Percentiles rank a stretch among this genome's conserved stretches.
These are phyloP conservation scores for Prietella phreatophila DNA, from an alignment of 2,113 vertebrate genomes.

Conservation along the genomic window DNA sequence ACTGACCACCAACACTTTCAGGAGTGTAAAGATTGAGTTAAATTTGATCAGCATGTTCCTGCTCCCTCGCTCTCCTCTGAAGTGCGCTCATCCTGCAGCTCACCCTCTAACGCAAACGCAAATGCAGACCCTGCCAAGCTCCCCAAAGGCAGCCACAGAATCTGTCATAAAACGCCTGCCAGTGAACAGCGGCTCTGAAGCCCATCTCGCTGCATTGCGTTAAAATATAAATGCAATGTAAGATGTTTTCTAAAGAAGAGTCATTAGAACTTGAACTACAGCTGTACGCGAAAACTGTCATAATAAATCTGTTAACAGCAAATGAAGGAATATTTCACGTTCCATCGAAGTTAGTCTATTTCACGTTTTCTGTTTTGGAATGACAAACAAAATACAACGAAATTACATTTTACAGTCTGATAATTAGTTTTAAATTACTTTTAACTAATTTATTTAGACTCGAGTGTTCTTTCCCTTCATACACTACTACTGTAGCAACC, in stretches of 20 bases:
- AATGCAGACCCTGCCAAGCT: conserved; percentile 8
- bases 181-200: background rate
- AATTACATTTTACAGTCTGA: background rate
- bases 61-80: background rate
- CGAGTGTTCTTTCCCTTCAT: background rate
- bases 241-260: background rate
- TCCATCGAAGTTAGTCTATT: background rate
- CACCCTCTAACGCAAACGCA: background rate
- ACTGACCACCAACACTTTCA: background rate
- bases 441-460: background rate
- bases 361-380: background rate
- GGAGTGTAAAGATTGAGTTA: background rate
- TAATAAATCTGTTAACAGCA: background rate
- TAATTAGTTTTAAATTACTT: background rate
- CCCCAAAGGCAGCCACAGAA: background rate
- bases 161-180: conserved; percentile 3
- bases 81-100: background rate
- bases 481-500: background rate
- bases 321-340: background rate
- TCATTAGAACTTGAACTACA: background rate
- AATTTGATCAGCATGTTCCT: background rate
- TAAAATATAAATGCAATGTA: background rate
- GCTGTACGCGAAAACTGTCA: background rate
- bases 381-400: background rate
- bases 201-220: background rate